phyloP scores from a whole-genome alignment of 2,888 invertebrate species.

The Polymixis flavicincta region DNA sequence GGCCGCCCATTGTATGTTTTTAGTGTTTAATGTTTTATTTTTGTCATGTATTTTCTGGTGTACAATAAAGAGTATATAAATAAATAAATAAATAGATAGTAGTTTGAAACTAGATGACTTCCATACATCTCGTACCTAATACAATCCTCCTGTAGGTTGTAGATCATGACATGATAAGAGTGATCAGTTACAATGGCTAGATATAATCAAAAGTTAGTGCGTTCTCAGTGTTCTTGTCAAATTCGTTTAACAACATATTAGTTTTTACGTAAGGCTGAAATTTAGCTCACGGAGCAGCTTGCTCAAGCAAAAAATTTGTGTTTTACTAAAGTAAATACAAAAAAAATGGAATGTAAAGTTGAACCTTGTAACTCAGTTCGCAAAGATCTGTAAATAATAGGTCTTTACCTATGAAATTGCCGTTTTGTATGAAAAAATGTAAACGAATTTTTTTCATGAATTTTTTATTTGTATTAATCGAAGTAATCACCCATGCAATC shows the following conservation, averaged over 20 bases:
- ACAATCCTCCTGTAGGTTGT: too few species aligned
- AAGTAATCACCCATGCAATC: too few species aligned
- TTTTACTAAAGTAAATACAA: background rate
- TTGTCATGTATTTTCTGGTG: too few species aligned
- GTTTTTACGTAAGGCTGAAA: background rate
- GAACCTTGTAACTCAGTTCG: constrained; percentile 9
- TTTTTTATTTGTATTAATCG: too few species aligned
- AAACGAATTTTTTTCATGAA: too few species aligned
- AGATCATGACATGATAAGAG: background rate
- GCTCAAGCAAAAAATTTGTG: background rate
- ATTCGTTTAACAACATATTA: constrained; percentile 10
- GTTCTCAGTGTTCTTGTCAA: background rate
- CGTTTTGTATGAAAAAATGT: too few species aligned
- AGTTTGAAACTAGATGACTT: background rate
- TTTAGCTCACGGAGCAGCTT: background rate
- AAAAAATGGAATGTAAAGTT: background rate
- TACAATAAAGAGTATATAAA: too few species aligned
- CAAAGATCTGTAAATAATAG: constrained; percentile 12
- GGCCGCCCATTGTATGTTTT: too few species aligned
- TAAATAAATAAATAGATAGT: too few species aligned
- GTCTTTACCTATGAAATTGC: too few species aligned
- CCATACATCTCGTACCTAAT: background rate
- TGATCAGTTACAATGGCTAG: background rate
- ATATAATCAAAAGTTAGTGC: background rate
- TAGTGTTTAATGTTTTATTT: too few species aligned